Conservation (phyloP, 1,140 invertebrate species). For the Pectinophora gossypiella region DNA sequence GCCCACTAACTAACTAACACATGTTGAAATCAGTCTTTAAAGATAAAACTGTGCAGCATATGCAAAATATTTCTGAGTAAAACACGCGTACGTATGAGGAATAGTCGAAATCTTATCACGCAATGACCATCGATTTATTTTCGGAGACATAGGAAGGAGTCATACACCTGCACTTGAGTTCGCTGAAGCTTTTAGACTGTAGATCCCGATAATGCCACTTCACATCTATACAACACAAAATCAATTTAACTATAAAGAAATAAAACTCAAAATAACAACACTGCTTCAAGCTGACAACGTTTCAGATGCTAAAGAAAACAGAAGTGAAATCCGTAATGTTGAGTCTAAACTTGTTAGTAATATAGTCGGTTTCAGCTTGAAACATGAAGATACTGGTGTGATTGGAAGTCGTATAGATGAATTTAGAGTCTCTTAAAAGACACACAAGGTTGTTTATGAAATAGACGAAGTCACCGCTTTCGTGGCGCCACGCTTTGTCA, state of each 20-base stretch:
- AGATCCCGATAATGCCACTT: constrained; percentile 55
- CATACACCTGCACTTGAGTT: constrained; percentile 68
- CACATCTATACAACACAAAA: constrained; percentile 13
- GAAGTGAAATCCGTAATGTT: too few relatives aligned
- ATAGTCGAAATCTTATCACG: constrained; percentile 50
- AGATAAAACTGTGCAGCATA: too few relatives aligned
- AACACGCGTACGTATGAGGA: too few relatives aligned
- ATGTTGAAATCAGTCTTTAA: too few relatives aligned
- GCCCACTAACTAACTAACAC: too few relatives aligned
- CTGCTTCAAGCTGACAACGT: neutral
- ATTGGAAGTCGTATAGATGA: too few relatives aligned
- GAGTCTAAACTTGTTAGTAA: too few relatives aligned
- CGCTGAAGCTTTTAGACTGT: constrained; percentile 61
- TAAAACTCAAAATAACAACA: constrained; percentile 14
- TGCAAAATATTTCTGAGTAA: too few relatives aligned
- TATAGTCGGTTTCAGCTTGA: too few relatives aligned
- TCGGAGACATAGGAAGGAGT: constrained; percentile 64
- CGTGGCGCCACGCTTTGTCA: constrained; percentile 69
- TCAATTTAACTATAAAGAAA: neutral
- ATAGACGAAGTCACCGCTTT: constrained; percentile 13
- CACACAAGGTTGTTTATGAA: constrained; percentile 17
- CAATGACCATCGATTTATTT: constrained; percentile 70
- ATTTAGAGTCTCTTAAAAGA: too few relatives aligned
- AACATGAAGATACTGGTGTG: too few relatives aligned
- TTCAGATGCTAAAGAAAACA: neutral